Evolutionary conservation across 2,888 invertebrate genomes (phyloP), one percentile per base, ranked within the genome.

Genomic region (Linnaemya tessellans): DNA sequence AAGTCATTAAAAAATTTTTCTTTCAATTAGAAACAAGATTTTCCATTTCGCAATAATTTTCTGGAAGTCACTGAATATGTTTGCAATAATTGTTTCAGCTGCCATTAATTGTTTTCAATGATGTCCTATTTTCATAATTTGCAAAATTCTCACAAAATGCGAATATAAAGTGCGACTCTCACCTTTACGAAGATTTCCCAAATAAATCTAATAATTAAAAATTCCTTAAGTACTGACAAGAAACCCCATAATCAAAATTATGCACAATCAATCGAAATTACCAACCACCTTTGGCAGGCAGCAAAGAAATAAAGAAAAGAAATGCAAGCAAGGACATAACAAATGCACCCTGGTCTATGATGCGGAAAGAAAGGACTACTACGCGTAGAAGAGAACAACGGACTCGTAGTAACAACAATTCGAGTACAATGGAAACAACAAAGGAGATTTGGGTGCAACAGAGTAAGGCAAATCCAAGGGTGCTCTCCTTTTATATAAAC

Each of bases 311-410:
- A 30, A 30, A 30, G 30, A 30, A 67, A 38, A 11, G 18, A 35
- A 60, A 71, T 79, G 68, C 70, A 81, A 43, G 43, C 35, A 68
- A 68, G 67, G 62, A 62, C 51, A 35, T 18, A 54, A 62, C 5
- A 81, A 79, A 62, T 81, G 74, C 81, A 81, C 81, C 81, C 81
- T 62, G 43, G 7, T 43, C 43, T 71, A 46, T 46, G 58, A 51
- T 20, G 20, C 43, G 43, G 18, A 58, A 30, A 38, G 25, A 10
- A 35, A 35, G 46, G 15, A 43, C 18, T 25, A 22, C 18, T 67
- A 30, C 25, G 20, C 20, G 11, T 11, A 20, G 25, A 30, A 30
- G 13, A 46, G 13, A 35, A 38, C 38, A 30, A 20, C 2, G 30
- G 2, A 2, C 3, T 30, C 2, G 30, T 30, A 25, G 9, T 22